phyloP scores from a whole-genome alignment of 2,113 vertebrate species.

The Psittacus erithacus region DNA sequence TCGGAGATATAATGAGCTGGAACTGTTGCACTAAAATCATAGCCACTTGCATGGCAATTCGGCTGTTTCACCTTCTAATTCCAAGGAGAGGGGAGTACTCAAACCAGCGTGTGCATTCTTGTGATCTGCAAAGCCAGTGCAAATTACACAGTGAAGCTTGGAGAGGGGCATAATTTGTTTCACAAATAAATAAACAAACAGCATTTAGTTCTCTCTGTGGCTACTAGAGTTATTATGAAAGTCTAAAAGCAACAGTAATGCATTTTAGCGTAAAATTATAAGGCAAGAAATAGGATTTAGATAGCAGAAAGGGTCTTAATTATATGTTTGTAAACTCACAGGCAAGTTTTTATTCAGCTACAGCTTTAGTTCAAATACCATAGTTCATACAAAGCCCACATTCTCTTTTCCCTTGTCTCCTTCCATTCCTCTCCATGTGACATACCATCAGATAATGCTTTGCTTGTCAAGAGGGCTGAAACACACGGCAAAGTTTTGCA shows the following conservation, averaged over 20 bases:
- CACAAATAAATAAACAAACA: conserved; percentile 87
- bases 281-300: conserved; percentile 83
- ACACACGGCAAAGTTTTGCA: background rate
- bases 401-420: conserved; percentile 32
- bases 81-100: background rate
- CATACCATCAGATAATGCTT: conserved; percentile 18
- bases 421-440: background rate
- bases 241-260: conserved; percentile 82
- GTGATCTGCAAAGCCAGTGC: conserved; percentile 66
- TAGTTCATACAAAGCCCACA: conserved; percentile 1
- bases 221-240: conserved; percentile 75
- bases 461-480: background rate
- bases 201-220: conserved; percentile 68
- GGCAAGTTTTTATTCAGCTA: conserved; percentile 74
- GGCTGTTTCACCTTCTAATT: background rate
- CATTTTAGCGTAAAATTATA: conserved; percentile 85
- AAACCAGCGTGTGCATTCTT: background rate
- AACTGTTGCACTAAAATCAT: background rate
- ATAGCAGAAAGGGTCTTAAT: conserved; percentile 81
- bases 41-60: background rate
- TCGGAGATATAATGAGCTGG: background rate
- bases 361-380: conserved; percentile 73
- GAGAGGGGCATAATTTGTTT: conserved; percentile 73
- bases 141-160: conserved; percentile 75
- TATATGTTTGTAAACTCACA: conserved; percentile 79